Base-by-base conservation (phyloP, 2,888 invertebrate species). In the Cosmia trapezina region DNA sequence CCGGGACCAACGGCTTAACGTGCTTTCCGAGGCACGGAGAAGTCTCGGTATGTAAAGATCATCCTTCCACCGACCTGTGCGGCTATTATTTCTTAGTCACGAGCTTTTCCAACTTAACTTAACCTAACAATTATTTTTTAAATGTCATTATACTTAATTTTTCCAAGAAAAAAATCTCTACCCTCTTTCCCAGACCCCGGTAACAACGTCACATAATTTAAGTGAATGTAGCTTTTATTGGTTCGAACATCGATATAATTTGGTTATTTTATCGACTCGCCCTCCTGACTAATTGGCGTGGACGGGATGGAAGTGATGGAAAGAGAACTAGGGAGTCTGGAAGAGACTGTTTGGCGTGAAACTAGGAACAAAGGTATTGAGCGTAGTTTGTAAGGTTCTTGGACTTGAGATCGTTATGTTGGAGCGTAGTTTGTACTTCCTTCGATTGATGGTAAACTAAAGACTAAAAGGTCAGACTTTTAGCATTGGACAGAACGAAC, bases 251-350 rank as follows among this genome's bases (percentile, higher is more conserved):
- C 86, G 80, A 89, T 87, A 87, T 92, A 92, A 94, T 93, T 93
- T 87, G 86, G 91, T 93, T 93, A 92, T 89, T 90, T 89, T 89
- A 92, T 91, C 90, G 90, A 91, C 81, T 88, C 87, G 86, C 83
- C 88, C 87, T 84, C 75, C 80, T 75, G 76, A 80, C 86, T 93
- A 94, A 94, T 94, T 93, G 93, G 88, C 86, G 86, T 78, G 88
- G 90, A 91, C 90, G 87, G 80, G 79, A 76, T 84, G 87, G 87
- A 89, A 87, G 89, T 88, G 87, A 86, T 79, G 83, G 69, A 22
- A 78, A 51, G 4, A 54, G 83, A 87, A 11, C 22, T 47, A 67
- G 11, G 12, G 9, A 14, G 12, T 62, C 60, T 86, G 78, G 89
- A 87, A 85, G 71, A 45, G 83, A 57, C 54, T 45, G 22, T 61